Base-by-base conservation (phyloP, 1,140 invertebrate species). In the Cryptotermes secundus region DNA sequence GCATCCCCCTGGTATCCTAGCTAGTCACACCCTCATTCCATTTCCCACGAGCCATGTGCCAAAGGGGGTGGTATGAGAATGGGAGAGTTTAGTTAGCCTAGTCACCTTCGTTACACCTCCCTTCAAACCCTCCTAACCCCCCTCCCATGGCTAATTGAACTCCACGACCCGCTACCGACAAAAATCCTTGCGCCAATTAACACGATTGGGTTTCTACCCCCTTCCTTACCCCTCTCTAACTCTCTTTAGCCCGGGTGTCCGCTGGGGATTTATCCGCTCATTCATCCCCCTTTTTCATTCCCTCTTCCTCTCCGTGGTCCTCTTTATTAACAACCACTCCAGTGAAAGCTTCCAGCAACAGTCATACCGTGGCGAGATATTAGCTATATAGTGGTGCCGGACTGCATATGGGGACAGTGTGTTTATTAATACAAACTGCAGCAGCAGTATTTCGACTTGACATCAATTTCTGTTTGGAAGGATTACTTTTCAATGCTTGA, bases 131-230 rank as follows among this genome's bases (percentile, higher is more conserved):
- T 6, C n/a, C 26, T 6, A 72, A 31, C 59, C 59, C 59, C 14
- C 26, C 59, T 6, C 59, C 26, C 59, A 72, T 72, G 14, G 81
- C 83, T 86, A 86, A 86, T 86, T 86, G 86, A 84, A 85, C 85
- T 49, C 80, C 59, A 59, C 80, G 86, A 85, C 86, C 59, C 85
- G 24, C 59, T 35, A 83, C 84, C 81, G 83, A 86, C 85, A 86
- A 86, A 86, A 86, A 86, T 86, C 86, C 85, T 84, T 83, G 84
- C 85, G 80, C 84, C 86, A 86, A 86, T 86, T 86, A 86, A 86
- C 86, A 84, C 86, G 83, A 86, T 86, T 86, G 86, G 86, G 84
- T 85, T 85, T 84, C 83, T 83, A 86, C 83, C 84, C 79, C 79
- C 80, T 85, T 42, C 82, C 86, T 84, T 86, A 86, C 85, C 36